phyloP scores from a whole-genome alignment of 1,140 invertebrate genomes.

The Ganaspis sp. region DNA sequence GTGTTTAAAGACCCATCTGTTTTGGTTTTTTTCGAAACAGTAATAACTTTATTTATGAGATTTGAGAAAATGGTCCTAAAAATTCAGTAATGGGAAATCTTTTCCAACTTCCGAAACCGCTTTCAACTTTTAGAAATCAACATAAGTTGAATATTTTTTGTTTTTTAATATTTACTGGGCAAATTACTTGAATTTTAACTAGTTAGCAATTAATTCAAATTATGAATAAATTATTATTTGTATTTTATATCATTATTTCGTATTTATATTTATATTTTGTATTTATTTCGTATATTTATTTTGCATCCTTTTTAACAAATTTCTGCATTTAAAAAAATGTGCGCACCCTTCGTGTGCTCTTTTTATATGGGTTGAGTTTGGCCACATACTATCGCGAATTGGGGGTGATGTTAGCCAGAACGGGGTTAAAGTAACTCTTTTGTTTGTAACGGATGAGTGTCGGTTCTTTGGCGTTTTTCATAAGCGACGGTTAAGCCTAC shows the following conservation, averaged over 20 bases:
- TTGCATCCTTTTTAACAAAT: too few relatives aligned
- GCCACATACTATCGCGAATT: not conserved
- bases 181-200: too few relatives aligned
- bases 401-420: constrained; percentile 1
- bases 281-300: too few relatives aligned
- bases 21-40: constrained; percentile 4
- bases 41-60: constrained; percentile 19
- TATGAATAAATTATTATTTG: too few relatives aligned
- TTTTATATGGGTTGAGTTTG: not conserved
- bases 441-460: constrained; percentile 69
- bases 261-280: too few relatives aligned
- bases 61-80: not conserved
- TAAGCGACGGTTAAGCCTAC: constrained; percentile 59
- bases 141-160: too few relatives aligned
- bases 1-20: constrained; percentile 23
- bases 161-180: too few relatives aligned
- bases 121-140: too few relatives aligned
- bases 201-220: too few relatives aligned
- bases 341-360: not conserved
- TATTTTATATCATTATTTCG: too few relatives aligned
- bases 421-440: constrained; percentile 69
- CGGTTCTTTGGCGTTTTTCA: constrained; percentile 63
- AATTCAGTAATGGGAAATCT: not conserved
- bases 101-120: too few relatives aligned
- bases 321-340: too few relatives aligned